These are phyloP conservation scores for Mycetomoellerius zeteki DNA, from an alignment of 1,140 invertebrate species.

Conservation along the genomic window DNA sequence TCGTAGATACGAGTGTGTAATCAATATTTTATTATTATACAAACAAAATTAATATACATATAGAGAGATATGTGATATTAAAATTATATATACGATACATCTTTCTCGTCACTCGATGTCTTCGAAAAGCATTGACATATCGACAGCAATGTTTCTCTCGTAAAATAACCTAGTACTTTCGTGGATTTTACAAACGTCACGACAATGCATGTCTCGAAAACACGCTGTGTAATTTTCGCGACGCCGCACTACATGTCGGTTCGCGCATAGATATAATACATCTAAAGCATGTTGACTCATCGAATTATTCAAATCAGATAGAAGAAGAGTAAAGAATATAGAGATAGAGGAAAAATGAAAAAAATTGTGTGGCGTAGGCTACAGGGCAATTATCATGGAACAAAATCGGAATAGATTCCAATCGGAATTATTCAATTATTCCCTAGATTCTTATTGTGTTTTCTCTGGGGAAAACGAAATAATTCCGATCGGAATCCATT, in stretches of 20 bases:
- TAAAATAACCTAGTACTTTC: constrained; percentile 13
- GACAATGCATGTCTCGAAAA: constrained; percentile 50
- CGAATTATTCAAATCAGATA: constrained; percentile 76
- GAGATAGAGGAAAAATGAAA: not conserved
- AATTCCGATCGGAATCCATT: too few species aligned
- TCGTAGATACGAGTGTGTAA: not conserved
- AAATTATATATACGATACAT: constrained; percentile 30
- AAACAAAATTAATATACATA: not conserved
- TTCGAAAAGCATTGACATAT: not conserved
- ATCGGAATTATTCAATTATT: too few species aligned
- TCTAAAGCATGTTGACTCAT: constrained; percentile 74
- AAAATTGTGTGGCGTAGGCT: not conserved
- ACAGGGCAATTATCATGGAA: too few species aligned
- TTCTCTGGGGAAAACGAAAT: too few species aligned
- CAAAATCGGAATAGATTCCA: too few species aligned
- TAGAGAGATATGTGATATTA: not conserved
- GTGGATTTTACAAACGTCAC: constrained; percentile 47
- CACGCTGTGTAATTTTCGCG: constrained; percentile 64
- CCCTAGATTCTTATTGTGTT: too few species aligned
- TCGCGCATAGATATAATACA: constrained; percentile 65
- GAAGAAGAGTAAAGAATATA: constrained; percentile 12
- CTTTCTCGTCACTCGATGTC: not conserved
- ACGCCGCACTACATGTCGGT: constrained; percentile 29
- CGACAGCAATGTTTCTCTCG: not conserved
- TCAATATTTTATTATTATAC: not conserved